Conservation (phyloP, 2,888 invertebrate genomes). For the Plagodis pulveraria region DNA sequence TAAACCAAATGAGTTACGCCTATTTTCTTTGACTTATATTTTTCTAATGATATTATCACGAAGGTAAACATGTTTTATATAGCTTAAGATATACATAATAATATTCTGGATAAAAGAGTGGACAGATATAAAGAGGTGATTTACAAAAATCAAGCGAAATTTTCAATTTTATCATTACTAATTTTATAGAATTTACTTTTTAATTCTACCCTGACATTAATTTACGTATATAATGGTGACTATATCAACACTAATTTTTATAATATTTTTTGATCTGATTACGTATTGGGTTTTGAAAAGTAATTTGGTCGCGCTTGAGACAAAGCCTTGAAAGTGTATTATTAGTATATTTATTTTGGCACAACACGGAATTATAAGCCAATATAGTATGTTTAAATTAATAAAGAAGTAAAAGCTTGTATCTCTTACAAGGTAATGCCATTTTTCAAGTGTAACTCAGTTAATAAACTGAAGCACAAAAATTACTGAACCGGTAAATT, state of each 20-base stretch:
- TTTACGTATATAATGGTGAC: conserved; percentile 95
- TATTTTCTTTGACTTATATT: conserved; percentile 60
- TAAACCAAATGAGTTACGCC: conserved; percentile 45
- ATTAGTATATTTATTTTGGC: conserved; percentile 69
- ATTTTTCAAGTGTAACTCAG: conserved; percentile 40
- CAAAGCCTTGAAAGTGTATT: conserved; percentile 23
- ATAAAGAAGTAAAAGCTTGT: conserved; percentile 14
- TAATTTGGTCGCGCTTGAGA: conserved; percentile 45
- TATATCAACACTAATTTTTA: conserved; percentile 79
- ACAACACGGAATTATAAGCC: conserved; percentile 74
- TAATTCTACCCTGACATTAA: conserved; percentile 92
- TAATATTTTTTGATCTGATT: conserved; percentile 75
- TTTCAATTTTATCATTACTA: conserved; percentile 70
- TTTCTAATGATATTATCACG: conserved; percentile 70
- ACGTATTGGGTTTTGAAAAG: conserved; percentile 61
- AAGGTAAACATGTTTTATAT: conserved; percentile 54
- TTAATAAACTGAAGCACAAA: conserved; percentile 43
- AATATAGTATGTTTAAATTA: conserved; percentile 34
- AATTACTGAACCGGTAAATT: conserved; percentile 49
- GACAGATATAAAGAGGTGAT: conserved; percentile 77
- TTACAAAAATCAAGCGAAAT: conserved; percentile 74
- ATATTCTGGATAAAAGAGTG: conserved; percentile 65
- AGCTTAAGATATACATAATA: conserved; percentile 46
- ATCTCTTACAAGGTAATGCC: conserved; percentile 32
- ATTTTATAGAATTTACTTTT: conserved; percentile 60